Evolutionary conservation across 2,888 invertebrate genomes (phyloP).

Genomic region (Orthosia cruda): DNA sequence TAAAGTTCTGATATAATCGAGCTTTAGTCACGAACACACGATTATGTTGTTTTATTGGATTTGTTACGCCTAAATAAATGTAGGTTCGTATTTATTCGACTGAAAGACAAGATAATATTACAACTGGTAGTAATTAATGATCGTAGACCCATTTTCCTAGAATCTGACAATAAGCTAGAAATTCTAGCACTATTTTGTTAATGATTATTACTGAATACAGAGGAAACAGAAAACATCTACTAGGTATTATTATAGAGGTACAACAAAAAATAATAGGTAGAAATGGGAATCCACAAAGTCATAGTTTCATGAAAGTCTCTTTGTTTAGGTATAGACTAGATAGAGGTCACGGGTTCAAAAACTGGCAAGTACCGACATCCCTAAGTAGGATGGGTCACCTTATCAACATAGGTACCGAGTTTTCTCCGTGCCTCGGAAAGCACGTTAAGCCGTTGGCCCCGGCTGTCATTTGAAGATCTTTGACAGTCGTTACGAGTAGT

Average conservation of each 20-base stretch:
- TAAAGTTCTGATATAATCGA: constrained; percentile 32
- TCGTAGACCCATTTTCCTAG: not conserved
- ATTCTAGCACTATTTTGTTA: not conserved
- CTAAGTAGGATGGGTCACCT: no score
- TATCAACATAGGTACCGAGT: no score
- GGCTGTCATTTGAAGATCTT: no score
- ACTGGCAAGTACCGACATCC: not conserved
- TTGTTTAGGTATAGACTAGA: not conserved
- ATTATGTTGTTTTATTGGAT: constrained; percentile 25
- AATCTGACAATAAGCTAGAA: not conserved
- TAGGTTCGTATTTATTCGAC: not conserved
- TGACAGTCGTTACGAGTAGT: no score
- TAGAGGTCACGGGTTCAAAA: not conserved
- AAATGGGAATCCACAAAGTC: not conserved
- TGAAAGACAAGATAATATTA: constrained; percentile 7
- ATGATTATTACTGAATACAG: not conserved
- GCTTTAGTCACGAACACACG: constrained; percentile 33
- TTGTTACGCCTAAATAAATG: constrained; percentile 4
- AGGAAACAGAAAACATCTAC: not conserved
- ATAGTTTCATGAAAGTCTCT: not conserved
- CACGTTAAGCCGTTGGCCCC: no score
- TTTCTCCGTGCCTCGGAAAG: no score
- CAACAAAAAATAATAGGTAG: not conserved
- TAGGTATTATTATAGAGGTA: not conserved
- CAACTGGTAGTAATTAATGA: constrained; percentile 21